Base-by-base conservation (phyloP, 64 coral and sea anemone species). In the Dendronephthya gigantea region DNA sequence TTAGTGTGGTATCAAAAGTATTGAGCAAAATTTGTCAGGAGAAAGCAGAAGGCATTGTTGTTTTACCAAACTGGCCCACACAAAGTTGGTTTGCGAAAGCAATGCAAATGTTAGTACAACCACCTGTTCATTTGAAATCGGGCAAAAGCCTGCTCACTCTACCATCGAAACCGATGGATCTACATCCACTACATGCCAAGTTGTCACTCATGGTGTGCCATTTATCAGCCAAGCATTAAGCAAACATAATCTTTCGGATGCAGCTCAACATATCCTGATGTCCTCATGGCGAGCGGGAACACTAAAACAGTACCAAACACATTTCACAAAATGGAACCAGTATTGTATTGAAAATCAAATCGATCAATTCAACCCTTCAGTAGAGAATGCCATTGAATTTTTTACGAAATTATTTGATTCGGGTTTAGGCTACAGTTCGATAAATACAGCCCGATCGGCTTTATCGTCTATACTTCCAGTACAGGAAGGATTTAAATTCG, bases 281-380 rank as follows among this genome's bases (percentile, higher is more conserved):
- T 28, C 82, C 29, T 84, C 88, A 39, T 89, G 81, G 83, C 45
- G 83, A 74, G 19, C 35, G n/a, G 40, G 56, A 23, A 86, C 83
- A 16, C 74, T 76, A 56, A 90, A 90, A 50, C 89, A 86, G 85
- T 90, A 90, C 51, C 83, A 83, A 59, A 84, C 62, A 86, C 51
- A 90, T 65, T 86, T 90, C 48, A 72, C 51, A 30, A 90, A 89
- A 39, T 89, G 88, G 82, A 49, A 89, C 65, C 14, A 40, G 68
- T 90, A 39, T 34, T 86, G 89, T 50, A 81, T 39, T 40, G 48
- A 48, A 56, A 40, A 43, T 56, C 28, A 85, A 39, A 40, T 90
- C 82, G 9, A 90, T 58, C 17, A 31, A 19, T 86, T 90, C 75
- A 41, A 39, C 38, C 70, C 84, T 52, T 39, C 84, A 79, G 89